Conservation (phyloP, 1,140 invertebrate genomes). For the Hyposmocoma kahamanoa region DNA sequence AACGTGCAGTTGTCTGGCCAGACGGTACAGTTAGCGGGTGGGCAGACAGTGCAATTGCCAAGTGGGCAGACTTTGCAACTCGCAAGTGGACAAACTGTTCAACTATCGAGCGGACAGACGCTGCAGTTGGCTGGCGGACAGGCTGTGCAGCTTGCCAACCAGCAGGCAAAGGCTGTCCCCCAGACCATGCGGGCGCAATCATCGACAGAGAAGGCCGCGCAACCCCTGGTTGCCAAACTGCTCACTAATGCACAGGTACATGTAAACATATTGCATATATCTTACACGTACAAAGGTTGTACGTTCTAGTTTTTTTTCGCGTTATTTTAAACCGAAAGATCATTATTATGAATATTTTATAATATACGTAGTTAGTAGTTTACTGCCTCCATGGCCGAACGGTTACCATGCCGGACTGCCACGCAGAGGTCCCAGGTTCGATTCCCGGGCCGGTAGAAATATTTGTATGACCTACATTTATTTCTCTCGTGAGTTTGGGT, state of each 20-base stretch:
- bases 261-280: too few species aligned
- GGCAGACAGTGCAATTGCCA: constrained; percentile 50
- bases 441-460: too few species aligned
- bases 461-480: too few species aligned
- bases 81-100: constrained; percentile 51
- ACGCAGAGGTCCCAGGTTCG: too few species aligned
- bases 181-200: constrained; percentile 46
- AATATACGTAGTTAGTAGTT: too few species aligned
- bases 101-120: constrained; percentile 46
- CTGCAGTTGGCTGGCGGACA: constrained; percentile 35
- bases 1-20: constrained; percentile 49
- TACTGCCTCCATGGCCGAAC: too few species aligned
- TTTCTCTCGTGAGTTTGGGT: too few species aligned
- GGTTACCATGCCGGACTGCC: too few species aligned
- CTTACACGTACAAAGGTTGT: too few species aligned
- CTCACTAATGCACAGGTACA: constrained; percentile 62
- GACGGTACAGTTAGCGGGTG: constrained; percentile 47
- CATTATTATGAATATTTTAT: too few species aligned
- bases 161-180: constrained; percentile 33
- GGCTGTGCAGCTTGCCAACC: constrained; percentile 28
- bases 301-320: too few species aligned
- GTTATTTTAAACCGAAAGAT: too few species aligned
- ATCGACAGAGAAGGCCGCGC: constrained; percentile 39
- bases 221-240: constrained; percentile 59
- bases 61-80: constrained; percentile 50